Percentiles rank a stretch among this genome's conserved stretches.
Conservation (phyloP, 2,113 vertebrate species). For the Heteronetta atricapilla region DNA sequence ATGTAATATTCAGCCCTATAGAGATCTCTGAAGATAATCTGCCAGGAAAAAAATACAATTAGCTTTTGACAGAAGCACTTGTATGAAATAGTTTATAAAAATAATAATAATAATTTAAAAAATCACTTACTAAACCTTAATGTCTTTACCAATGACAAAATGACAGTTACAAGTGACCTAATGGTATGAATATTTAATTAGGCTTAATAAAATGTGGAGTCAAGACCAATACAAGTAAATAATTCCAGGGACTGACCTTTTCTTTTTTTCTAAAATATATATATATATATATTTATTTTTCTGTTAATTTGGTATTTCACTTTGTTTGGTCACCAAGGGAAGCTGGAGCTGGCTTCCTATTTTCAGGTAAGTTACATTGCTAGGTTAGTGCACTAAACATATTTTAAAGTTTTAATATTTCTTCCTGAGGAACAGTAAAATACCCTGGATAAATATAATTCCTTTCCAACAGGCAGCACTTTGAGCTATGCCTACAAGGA, state of each 20-base stretch:
- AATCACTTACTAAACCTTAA: conserved; percentile 7
- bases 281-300: no score
- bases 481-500: background rate
- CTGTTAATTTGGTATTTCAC: background rate
- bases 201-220: background rate
- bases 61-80: conserved; percentile 21
- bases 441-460: background rate
- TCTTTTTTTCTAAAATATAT: no score
- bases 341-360: background rate
- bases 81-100: background rate
- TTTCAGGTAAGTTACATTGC: background rate
- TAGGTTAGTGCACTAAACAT: background rate
- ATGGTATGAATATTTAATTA: background rate
- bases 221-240: background rate
- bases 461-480: background rate
- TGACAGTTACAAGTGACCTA: conserved; percentile 10
- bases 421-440: background rate
- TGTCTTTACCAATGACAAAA: conserved; percentile 32
- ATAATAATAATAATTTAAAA: background rate
- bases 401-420: background rate
- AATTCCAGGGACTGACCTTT: background rate
- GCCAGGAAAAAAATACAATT: background rate
- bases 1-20: background rate
- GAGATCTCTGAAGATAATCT: background rate
- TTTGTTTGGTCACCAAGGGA: background rate